Evolutionary conservation across 1,140 invertebrate genomes (phyloP), one percentile per base, ranked within the genome.

Genomic region (Papilio xuthus): DNA sequence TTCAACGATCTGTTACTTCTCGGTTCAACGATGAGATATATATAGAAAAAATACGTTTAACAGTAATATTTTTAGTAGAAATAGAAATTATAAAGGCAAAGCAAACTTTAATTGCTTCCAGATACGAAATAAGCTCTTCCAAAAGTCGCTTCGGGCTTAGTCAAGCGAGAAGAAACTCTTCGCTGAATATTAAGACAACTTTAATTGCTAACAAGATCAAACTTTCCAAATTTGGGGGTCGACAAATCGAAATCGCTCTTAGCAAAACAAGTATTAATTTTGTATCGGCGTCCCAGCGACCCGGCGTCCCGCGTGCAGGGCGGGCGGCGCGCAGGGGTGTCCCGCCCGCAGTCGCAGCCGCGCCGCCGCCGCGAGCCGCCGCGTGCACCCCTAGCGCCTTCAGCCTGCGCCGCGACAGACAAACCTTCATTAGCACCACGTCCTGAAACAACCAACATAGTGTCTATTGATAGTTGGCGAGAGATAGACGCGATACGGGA

Each of bases 251-350:
- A 92, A 92, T 92, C 89, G 87, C 90, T 92, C 90, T 92, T 92
- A 90, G 90, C 89, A 92, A 93, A 92, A 92, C 90, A 93, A 93
- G 92, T 93, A 93, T 93, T 93, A 93, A 93, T 92, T 92, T 91
- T 92, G 92, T 93, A 92, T 93, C 92, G 90, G 87, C 86, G 86
- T 88, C 84, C 86, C 81, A 81, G 83, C 72, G 78, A 77, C 79
- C 71, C 71, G 47, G 83, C 72, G 78, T 79, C 79, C 71, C 71
- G 63, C 42, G 81, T 79, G 56, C 77, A 79, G 86, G 88, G 88
- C 88, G 89, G 89, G 88, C 86, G 89, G 89, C 86, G 82, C 84
- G 88, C 88, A 88, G 87, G 79, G 78, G 78, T 77, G 79, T 74
- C 82, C 84, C 86, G 89, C 88, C 86, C 82, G 86, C 89, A 92